These are phyloP conservation scores for Pyrocephalus nanus DNA, from an alignment of 2,797 vertebrate species.

Conservation along the genomic window DNA sequence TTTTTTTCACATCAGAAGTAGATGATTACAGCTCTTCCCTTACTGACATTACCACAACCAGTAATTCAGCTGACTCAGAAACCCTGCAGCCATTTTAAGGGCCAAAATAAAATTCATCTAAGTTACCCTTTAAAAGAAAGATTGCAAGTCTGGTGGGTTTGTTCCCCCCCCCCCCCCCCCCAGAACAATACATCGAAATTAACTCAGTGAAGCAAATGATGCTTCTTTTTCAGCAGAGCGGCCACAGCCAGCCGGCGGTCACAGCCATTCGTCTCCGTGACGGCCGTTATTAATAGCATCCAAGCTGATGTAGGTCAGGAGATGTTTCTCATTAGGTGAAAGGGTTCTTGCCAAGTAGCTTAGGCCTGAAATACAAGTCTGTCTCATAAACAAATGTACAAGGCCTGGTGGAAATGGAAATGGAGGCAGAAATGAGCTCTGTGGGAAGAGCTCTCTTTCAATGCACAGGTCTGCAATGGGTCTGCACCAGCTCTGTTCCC, in stretches of 20 bases:
- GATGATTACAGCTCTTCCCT: not conserved
- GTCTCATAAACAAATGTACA: constrained; percentile 53
- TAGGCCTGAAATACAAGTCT: constrained; percentile 41
- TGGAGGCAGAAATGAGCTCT: not conserved
- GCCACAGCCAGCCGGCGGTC: not conserved
- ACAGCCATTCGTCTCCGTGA: not conserved
- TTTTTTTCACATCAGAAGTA: not conserved
- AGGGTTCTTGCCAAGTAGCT: constrained; percentile 55
- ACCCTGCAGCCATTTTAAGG: not conserved
- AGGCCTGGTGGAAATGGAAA: constrained; percentile 30
- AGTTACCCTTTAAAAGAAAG: not conserved
- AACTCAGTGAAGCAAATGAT: constrained; percentile 33
- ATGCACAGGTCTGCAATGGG: not conserved
- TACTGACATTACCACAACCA: not conserved
- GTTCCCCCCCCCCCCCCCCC: not conserved
- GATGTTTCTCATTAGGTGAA: constrained; percentile 67
- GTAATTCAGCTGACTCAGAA: constrained; percentile 34
- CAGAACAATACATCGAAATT: not conserved
- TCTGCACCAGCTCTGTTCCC: not conserved
- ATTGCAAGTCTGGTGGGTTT: not conserved
- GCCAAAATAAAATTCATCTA: not conserved
- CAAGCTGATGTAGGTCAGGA: constrained; percentile 66
- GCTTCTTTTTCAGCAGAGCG: constrained; percentile 19
- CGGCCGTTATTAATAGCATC: constrained; percentile 61
- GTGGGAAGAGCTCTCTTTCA: not conserved